These are phyloP conservation scores for Limnothrissa miodon DNA, from an alignment of 2,113 vertebrate genomes.

Conservation along the genomic window DNA sequence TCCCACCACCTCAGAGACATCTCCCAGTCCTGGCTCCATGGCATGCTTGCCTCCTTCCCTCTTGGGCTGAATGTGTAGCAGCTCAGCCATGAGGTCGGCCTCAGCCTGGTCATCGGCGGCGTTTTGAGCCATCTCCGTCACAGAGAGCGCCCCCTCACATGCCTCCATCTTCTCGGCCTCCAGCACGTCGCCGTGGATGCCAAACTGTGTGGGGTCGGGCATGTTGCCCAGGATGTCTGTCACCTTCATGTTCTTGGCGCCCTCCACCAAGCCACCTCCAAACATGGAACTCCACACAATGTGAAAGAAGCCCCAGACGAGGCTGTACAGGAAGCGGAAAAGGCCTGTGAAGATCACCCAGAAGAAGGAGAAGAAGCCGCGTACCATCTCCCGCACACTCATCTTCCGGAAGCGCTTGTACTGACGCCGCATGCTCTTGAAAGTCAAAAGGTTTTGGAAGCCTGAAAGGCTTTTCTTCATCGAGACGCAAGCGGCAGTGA, in stretches of 20 bases:
- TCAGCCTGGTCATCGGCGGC: constrained; percentile 83
- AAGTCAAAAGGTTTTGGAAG: constrained; percentile 79
- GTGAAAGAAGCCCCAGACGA: constrained; percentile 90
- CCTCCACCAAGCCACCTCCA: constrained; percentile 93
- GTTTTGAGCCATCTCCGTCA: constrained; percentile 79
- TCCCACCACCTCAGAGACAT: constrained; percentile 86
- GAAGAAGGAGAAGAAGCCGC: constrained; percentile 87
- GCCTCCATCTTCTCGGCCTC: constrained; percentile 86
- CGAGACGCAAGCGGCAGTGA: constrained; percentile 82
- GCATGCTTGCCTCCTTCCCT: constrained; percentile 86
- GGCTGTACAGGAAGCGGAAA: constrained; percentile 78
- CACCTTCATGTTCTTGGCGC: constrained; percentile 97
- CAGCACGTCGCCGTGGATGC: constrained; percentile 89
- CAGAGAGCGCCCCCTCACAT: constrained; percentile 63
- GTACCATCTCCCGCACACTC: constrained; percentile 85
- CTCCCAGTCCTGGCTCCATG: constrained; percentile 86
- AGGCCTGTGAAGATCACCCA: constrained; percentile 85
- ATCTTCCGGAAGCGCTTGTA: constrained; percentile 88
- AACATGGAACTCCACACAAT: constrained; percentile 94
- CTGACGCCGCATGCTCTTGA: constrained; percentile 84
- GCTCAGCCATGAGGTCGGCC: constrained; percentile 81
- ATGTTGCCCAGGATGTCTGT: constrained; percentile 97
- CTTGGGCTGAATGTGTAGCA: constrained; percentile 83
- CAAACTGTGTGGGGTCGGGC: constrained; percentile 98
- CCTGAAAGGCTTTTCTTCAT: constrained; percentile 77